A percentile compares a stretch with the other conserved stretches of the same genome.
These are phyloP conservation scores for Meloidogyne exigua DNA, from an alignment of 1,140 invertebrate genomes.

Conservation along the genomic window DNA sequence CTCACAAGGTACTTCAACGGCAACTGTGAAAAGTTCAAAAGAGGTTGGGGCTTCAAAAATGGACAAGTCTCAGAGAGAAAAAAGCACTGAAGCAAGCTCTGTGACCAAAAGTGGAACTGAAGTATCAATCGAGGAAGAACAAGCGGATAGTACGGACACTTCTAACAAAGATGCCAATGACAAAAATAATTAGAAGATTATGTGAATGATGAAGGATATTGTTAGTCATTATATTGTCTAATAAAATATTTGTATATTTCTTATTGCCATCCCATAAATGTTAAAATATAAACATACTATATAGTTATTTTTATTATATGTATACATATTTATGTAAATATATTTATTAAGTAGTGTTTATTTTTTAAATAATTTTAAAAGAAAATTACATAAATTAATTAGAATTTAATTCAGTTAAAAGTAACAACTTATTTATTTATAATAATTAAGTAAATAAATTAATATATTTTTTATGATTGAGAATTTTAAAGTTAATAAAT, in stretches of 20 bases:
- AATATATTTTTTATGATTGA: too few species aligned
- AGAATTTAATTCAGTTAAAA: too few species aligned
- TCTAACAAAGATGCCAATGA: not conserved
- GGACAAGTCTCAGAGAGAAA: not conserved
- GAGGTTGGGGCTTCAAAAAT: not conserved
- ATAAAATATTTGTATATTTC: slow-evolving; percentile 1
- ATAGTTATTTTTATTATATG: too few species aligned
- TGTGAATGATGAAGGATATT: not conserved
- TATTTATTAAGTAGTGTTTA: too few species aligned
- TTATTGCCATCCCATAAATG: not conserved
- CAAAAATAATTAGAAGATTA: not conserved
- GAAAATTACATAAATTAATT: too few species aligned
- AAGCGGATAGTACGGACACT: not conserved
- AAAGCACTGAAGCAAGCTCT: not conserved
- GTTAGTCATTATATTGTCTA: not conserved
- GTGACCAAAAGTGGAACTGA: not conserved
- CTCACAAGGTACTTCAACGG: not conserved
- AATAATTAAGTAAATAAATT: too few species aligned
- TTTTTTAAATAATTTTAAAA: too few species aligned
- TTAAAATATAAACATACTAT: too few species aligned
- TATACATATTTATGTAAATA: too few species aligned
- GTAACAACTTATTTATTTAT: too few species aligned
- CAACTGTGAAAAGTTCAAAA: not conserved
- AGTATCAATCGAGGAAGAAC: not conserved
- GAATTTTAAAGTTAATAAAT: too few species aligned